Percentiles rank a stretch among this genome's conserved stretches.
Evolutionary conservation across 2,113 vertebrate genomes (phyloP).

Genomic region (Engystomops pustulosus): DNA sequence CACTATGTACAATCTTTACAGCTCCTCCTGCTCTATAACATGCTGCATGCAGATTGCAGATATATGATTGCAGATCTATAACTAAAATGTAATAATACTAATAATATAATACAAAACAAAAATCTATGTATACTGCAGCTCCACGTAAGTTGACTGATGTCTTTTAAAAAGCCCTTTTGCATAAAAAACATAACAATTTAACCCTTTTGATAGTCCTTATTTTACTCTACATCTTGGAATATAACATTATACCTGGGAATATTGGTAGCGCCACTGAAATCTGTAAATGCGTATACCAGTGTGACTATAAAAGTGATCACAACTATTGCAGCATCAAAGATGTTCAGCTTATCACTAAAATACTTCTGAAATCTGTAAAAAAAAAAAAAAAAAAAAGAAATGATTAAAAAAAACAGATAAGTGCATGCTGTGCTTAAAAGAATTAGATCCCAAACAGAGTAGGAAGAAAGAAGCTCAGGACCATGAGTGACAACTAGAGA

Average conservation of each 20-base stretch:
- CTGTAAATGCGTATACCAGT: constrained; percentile 76
- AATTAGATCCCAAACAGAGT: not conserved
- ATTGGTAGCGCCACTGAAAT: constrained; percentile 70
- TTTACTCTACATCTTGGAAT: no score
- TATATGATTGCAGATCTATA: no score
- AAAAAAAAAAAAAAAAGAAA: not conserved
- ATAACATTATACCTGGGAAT: constrained; percentile 84
- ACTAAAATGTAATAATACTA: no score
- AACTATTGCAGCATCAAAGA: constrained; percentile 82
- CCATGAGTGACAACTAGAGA: not conserved
- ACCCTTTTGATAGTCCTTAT: no score
- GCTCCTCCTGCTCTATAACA: no score
- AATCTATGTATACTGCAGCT: no score
- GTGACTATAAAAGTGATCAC: constrained; percentile 80
- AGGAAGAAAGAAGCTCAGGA: not conserved
- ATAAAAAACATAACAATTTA: no score
- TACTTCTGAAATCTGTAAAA: constrained; percentile 81
- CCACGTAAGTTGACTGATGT: no score
- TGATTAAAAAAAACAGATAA: not conserved
- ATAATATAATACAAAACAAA: no score
- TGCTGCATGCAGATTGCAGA: no score
- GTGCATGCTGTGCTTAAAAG: not conserved
- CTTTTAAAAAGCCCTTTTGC: no score
- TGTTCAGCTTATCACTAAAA: constrained; percentile 85
- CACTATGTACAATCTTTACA: no score